Evolutionary conservation across 2,113 vertebrate species (phyloP).

Genomic region (Dipodomys ordii): DNA sequence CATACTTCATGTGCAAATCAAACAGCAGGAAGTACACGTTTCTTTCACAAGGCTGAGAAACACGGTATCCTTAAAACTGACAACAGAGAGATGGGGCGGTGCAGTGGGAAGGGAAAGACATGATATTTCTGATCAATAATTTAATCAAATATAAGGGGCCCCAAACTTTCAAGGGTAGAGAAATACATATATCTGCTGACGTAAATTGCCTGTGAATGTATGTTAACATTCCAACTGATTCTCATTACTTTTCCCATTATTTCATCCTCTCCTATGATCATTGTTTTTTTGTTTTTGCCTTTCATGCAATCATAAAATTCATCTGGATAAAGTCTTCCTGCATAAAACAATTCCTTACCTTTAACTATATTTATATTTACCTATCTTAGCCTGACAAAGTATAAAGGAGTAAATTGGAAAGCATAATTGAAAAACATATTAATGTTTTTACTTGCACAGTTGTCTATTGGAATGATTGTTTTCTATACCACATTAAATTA

Average conservation of each 20-base stretch:
- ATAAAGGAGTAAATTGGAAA: slow-evolving; percentile 12
- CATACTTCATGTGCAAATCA: not conserved
- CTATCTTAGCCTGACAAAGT: not conserved
- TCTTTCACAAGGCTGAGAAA: not conserved
- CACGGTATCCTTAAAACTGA: not conserved
- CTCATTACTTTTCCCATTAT: slow-evolving; percentile 49
- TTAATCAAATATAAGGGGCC: not conserved
- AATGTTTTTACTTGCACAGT: slow-evolving; percentile 47
- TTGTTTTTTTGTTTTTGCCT: slow-evolving; percentile 18
- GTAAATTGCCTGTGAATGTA: slow-evolving; percentile 5
- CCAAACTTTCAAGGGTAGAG: not conserved
- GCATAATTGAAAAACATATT: not conserved
- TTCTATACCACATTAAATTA: slow-evolving; percentile 27
- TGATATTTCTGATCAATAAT: not conserved
- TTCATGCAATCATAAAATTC: slow-evolving; percentile 31
- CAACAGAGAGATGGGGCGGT: not conserved
- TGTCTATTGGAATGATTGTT: slow-evolving; percentile 12
- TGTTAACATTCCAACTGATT: slow-evolving; percentile 9
- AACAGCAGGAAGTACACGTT: not conserved
- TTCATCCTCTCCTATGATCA: slow-evolving; percentile 21
- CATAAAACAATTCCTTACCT: slow-evolving; percentile 7
- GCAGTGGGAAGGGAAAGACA: not conserved
- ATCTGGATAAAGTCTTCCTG: slow-evolving; percentile 27
- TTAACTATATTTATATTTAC: slow-evolving; percentile 46
- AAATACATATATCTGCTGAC: not conserved